These are phyloP conservation scores for Drosophila kanapiae DNA, from an alignment of 1,140 invertebrate species.

Conservation along the genomic window DNA sequence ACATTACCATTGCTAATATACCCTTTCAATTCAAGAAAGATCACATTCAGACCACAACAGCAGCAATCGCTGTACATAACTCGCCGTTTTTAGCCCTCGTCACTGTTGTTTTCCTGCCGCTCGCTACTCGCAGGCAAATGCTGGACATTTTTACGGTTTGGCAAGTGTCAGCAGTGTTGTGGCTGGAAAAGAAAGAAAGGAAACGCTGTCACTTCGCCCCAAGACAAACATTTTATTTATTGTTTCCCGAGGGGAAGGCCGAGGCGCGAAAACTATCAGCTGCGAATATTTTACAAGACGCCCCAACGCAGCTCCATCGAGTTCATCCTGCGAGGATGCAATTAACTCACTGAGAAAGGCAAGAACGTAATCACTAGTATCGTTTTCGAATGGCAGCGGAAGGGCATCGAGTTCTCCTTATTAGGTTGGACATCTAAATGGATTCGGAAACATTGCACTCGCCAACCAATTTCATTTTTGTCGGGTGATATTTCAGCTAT, in stretches of 20 bases:
- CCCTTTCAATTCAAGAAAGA: neutral
- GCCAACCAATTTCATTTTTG: constrained; percentile 49
- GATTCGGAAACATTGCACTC: constrained; percentile 47
- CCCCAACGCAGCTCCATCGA: neutral
- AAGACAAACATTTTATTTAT: constrained; percentile 74
- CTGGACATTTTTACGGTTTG: constrained; percentile 80
- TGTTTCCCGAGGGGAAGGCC: constrained; percentile 39
- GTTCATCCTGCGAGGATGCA: constrained; percentile 1
- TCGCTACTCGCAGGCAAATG: constrained; percentile 63
- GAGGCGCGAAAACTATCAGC: constrained; percentile 57
- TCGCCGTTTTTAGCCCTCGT: constrained; percentile 57
- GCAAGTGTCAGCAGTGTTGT: constrained; percentile 69
- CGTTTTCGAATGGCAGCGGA: constrained; percentile 6
- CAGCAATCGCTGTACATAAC: constrained; percentile 62
- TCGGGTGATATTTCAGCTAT: constrained; percentile 36
- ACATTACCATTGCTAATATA: neutral
- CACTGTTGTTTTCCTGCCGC: constrained; percentile 46
- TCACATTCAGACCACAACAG: constrained; percentile 49
- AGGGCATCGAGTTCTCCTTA: constrained; percentile 35
- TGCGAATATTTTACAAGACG: constrained; percentile 4
- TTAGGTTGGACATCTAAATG: constrained; percentile 67
- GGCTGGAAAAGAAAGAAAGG: constrained; percentile 18
- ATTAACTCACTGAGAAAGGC: constrained; percentile 29
- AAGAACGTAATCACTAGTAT: constrained; percentile 1
- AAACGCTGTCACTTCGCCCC: constrained; percentile 56